Conservation (phyloP, 2,113 vertebrate species). For the Illadopsis cleaveri region DNA sequence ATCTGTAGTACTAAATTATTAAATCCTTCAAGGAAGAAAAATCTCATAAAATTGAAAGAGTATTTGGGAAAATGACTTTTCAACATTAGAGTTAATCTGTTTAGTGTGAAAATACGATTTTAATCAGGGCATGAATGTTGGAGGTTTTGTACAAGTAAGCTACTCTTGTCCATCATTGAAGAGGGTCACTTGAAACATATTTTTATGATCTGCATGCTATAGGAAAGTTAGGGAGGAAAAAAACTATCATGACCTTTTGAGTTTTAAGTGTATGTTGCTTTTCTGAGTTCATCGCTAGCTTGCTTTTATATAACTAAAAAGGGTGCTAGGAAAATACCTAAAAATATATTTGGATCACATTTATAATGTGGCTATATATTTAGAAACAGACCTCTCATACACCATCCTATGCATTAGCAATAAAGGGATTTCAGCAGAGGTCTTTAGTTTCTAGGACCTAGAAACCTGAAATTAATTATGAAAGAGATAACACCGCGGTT, state of each 20-base stretch:
- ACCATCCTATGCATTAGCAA: not conserved
- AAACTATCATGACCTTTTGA: not conserved
- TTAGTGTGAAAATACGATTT: not conserved
- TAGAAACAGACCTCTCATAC: not conserved
- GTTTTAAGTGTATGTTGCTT: not conserved
- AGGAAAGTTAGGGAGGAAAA: not conserved
- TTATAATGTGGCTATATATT: not conserved
- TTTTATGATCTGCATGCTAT: not conserved
- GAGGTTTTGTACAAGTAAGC: not conserved
- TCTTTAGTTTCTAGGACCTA: not conserved
- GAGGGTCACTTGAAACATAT: not conserved
- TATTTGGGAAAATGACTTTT: conserved; percentile 7
- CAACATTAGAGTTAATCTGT: not conserved
- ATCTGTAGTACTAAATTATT: conserved; percentile 15
- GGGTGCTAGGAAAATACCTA: rapidly evolving
- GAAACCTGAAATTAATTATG: not conserved
- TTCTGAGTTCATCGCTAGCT: not conserved
- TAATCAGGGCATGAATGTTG: not conserved
- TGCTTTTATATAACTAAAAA: not conserved
- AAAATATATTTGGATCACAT: not conserved
- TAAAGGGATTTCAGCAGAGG: not conserved
- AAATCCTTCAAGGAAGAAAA: not conserved
- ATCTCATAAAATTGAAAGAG: not conserved
- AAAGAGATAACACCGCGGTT: not conserved
- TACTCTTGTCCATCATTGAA: not conserved